A percentile compares a stretch with the other conserved stretches of the same genome.
Conservation (phyloP, 1,140 invertebrate genomes). For the Conus betulinus region DNA sequence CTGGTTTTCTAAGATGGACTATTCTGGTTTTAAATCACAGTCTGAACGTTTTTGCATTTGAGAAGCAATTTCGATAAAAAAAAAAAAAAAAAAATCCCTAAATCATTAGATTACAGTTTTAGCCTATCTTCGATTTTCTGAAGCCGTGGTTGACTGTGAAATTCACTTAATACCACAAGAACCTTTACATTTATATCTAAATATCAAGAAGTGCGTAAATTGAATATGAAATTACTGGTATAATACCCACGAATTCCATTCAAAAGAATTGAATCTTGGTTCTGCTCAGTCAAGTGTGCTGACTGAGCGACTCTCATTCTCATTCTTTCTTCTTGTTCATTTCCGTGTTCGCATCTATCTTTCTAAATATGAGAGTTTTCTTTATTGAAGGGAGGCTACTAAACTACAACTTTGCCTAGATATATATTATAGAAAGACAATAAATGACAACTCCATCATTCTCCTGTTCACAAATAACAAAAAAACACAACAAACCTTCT, state of each 20-base stretch:
- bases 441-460: background rate
- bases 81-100: too few species aligned
- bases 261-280: too few species aligned
- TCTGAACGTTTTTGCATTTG: too few species aligned
- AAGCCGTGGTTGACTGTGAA: background rate
- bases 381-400: background rate
- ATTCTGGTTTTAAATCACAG: too few species aligned
- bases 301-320: background rate
- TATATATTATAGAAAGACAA: background rate
- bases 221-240: too few species aligned
- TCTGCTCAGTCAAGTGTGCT: too few species aligned
- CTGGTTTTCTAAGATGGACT: too few species aligned
- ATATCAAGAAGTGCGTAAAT: background rate
- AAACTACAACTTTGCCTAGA: too few species aligned
- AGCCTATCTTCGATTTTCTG: too few species aligned
- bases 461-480: background rate
- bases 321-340: background rate
- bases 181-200: background rate
- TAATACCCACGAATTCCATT: too few species aligned
- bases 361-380: background rate
- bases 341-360: background rate
- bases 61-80: too few species aligned
- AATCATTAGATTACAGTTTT: too few species aligned
- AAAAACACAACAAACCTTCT: constrained; percentile 1
- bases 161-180: background rate